Evolutionary conservation across 1,140 invertebrate species (phyloP), one percentile per base, ranked within the genome.

Genomic region (Drosophila albomicans): DNA sequence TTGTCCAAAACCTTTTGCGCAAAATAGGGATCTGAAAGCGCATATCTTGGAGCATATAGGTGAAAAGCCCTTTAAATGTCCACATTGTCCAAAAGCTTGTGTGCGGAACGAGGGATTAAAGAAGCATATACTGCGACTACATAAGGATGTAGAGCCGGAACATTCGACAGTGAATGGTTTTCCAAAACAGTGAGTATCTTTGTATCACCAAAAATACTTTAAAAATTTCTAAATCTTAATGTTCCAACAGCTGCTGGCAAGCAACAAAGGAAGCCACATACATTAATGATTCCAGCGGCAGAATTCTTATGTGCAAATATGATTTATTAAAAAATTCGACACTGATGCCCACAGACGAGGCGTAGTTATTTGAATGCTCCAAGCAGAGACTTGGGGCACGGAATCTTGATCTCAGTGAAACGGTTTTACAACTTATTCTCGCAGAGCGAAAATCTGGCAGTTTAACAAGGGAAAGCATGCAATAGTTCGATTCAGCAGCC

Each of bases 1-100:
- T 15, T 75, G 72, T 45, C 59, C 72, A 15, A 75, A 75, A 16
- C 67, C 72, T 3, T 75, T 75, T 48, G 72, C 72, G 8, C 72
- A 75, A 16, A 75, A 75, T 10, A 32, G 72, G 8, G 72, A 75
- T 51, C 66, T 75, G 15, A 75, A 75, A 16, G 72, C 72, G 8
- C 72, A 75, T 59, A 75, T 75, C 4, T 35, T 75, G n/a, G 72
- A 75, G 45, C 72, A 75, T 10, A 75, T 67, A 5, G 72, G 72
- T 1, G 58, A 70, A 13, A 75, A 75, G 25, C 72, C 72, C 32
- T 75, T 57, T 58, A 70, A 75, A 16, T 75, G 72, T 28, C 72
- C 72, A 7, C 66, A 70, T 25, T 75, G 72, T 10, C 72, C 66
- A 8, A 75, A 75, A 25, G 72, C 66, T 7, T 75, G 72, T 57